Evolutionary conservation across 2,113 vertebrate genomes (phyloP).

Genomic region (Ciconia boyciana): DNA sequence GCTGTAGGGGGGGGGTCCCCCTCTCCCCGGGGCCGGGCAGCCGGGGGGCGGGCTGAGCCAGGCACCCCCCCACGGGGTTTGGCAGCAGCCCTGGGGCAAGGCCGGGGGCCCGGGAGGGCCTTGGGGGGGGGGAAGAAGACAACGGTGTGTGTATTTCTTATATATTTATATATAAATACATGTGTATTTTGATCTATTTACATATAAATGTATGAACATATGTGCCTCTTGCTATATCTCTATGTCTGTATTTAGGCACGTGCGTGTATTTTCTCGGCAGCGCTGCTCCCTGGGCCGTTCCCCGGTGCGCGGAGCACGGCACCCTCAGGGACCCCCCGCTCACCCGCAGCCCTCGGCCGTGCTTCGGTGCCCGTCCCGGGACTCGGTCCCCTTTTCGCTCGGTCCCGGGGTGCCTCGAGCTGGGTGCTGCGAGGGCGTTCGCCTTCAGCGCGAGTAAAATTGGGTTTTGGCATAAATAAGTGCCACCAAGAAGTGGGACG

Average conservation of each 20-base stretch:
- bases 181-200: accelerated
- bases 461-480: accelerated
- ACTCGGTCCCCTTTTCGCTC: accelerated
- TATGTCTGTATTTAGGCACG: accelerated
- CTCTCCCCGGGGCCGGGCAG: neutral
- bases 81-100: accelerated
- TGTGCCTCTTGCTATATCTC: accelerated
- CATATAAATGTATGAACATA: accelerated
- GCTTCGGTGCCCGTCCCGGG: accelerated
- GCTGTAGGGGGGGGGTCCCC: neutral
- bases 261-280: accelerated
- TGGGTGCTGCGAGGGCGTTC: accelerated
- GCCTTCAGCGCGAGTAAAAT: accelerated
- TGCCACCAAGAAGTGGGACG: neutral
- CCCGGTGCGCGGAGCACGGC: neutral
- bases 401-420: accelerated
- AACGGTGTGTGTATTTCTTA: accelerated
- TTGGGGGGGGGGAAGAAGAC: too few species aligned
- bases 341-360: neutral
- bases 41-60: too few species aligned
- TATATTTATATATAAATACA: accelerated
- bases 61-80: too few species aligned
- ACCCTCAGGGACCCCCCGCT: too few species aligned
- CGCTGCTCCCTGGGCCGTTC: neutral
- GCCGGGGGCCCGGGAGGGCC: neutral